phyloP scores from a whole-genome alignment of 2,113 vertebrate genomes.

The Oncorhynchus nerka region DNA sequence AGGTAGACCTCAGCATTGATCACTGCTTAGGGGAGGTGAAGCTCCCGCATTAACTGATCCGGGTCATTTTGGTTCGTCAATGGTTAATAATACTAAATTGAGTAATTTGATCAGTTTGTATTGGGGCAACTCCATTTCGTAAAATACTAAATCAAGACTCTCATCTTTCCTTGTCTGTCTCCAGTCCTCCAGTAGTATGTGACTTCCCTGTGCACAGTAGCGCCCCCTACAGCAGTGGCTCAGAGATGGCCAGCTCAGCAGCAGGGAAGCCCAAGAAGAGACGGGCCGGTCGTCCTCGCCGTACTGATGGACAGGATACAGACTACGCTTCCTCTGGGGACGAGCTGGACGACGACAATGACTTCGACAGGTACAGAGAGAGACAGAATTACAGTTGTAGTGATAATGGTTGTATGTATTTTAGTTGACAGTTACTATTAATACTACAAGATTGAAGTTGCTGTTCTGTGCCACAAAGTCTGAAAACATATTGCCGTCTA shows the following conservation, averaged over 20 bases:
- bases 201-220: slow-evolving; percentile 32
- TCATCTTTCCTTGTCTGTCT: background rate
- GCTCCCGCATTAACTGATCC: background rate
- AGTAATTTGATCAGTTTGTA: background rate
- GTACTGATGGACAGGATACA: slow-evolving; percentile 65
- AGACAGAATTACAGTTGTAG: background rate
- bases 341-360: slow-evolving; percentile 83
- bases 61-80: background rate
- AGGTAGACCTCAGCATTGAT: background rate
- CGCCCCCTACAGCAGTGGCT: slow-evolving; percentile 57
- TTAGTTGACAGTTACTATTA: background rate
- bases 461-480: background rate
- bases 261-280: slow-evolving; percentile 62
- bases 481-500: background rate
- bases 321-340: slow-evolving; percentile 87
- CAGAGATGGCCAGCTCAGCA: slow-evolving; percentile 63
- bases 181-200: slow-evolving; percentile 40
- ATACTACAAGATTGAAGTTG: background rate
- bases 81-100: background rate
- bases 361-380: slow-evolving; percentile 76
- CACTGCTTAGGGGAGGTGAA: background rate
- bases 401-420: background rate
- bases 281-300: slow-evolving; percentile 52
- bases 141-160: background rate
- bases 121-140: background rate